Conservation (phyloP, 2,113 vertebrate genomes). For the Condylura cristata region DNA sequence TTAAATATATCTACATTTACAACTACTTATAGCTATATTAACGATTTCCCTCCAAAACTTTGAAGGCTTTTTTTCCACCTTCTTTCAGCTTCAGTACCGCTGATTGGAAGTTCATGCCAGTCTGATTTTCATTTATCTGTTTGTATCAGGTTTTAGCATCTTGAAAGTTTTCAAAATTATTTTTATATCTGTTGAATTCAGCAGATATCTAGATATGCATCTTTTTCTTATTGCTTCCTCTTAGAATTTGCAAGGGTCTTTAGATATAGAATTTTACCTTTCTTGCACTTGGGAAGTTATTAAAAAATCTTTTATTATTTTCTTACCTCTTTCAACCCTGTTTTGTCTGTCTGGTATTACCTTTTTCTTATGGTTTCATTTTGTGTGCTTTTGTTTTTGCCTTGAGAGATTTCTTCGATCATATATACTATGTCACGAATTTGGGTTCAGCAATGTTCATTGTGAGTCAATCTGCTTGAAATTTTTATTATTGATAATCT, state of each 20-base stretch:
- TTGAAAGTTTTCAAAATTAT: neutral
- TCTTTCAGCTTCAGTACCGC: neutral
- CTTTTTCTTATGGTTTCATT: neutral
- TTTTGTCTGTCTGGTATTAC: neutral
- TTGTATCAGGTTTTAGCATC: neutral
- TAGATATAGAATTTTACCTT: neutral
- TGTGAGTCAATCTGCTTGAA: conserved; percentile 33
- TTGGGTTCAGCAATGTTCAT: neutral
- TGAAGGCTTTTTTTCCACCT: neutral
- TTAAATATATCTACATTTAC: neutral
- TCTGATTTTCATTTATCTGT: neutral
- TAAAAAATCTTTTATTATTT: too few species aligned
- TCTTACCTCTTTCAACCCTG: neutral
- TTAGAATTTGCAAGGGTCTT: neutral
- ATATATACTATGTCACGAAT: neutral
- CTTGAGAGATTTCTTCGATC: neutral
- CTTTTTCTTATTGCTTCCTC: neutral
- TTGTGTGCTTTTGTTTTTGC: neutral
- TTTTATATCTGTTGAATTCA: neutral
- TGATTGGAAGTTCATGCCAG: neutral
- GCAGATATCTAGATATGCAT: neutral
- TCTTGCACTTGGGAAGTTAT: neutral
- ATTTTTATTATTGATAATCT: conserved; percentile 22
- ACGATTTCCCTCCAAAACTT: neutral
- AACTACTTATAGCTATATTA: neutral